These are phyloP conservation scores for Rhyacophila evoluta DNA, from an alignment of 2,888 invertebrate species.

Conservation along the genomic window DNA sequence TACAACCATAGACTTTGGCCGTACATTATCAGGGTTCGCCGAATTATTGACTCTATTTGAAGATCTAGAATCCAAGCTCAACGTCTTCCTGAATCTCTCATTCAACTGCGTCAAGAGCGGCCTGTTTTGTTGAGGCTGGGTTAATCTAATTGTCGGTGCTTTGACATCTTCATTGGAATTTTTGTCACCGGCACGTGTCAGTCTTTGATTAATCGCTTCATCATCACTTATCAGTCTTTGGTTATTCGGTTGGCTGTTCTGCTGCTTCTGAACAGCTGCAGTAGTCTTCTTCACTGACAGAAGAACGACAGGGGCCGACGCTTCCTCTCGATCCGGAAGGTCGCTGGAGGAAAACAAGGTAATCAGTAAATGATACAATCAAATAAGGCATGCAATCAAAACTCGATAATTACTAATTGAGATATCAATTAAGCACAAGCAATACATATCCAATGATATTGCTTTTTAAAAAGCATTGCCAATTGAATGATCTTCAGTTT, in stretches of 20 bases:
- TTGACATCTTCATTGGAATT: background rate
- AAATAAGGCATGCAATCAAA: too few relatives aligned
- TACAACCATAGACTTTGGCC: slow-evolving; percentile 66
- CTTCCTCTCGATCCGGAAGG: slow-evolving; percentile 72
- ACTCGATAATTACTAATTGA: too few relatives aligned
- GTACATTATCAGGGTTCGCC: slow-evolving; percentile 34
- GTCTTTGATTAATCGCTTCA: background rate
- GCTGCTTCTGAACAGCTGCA: slow-evolving; percentile 58
- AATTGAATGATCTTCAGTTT: too few relatives aligned
- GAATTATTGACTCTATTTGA: background rate
- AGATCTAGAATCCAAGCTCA: slow-evolving; percentile 37
- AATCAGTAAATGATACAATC: too few relatives aligned
- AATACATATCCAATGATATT: too few relatives aligned
- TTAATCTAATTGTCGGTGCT: slow-evolving; percentile 58
- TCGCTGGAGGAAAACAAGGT: slow-evolving; percentile 67
- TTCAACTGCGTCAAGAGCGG: slow-evolving; percentile 66
- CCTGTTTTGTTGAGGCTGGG: slow-evolving; percentile 58
- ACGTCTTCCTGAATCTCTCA: slow-evolving; percentile 60
- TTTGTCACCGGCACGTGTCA: slow-evolving; percentile 53
- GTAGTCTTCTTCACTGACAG: slow-evolving; percentile 72
- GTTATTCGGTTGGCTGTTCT: background rate
- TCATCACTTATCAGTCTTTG: slow-evolving; percentile 54
- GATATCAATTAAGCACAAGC: too few relatives aligned
- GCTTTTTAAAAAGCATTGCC: too few relatives aligned
- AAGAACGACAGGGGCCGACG: slow-evolving; percentile 72